These are phyloP conservation scores for Incurvaria masculella DNA, from an alignment of 2,888 invertebrate species.

Conservation along the genomic window DNA sequence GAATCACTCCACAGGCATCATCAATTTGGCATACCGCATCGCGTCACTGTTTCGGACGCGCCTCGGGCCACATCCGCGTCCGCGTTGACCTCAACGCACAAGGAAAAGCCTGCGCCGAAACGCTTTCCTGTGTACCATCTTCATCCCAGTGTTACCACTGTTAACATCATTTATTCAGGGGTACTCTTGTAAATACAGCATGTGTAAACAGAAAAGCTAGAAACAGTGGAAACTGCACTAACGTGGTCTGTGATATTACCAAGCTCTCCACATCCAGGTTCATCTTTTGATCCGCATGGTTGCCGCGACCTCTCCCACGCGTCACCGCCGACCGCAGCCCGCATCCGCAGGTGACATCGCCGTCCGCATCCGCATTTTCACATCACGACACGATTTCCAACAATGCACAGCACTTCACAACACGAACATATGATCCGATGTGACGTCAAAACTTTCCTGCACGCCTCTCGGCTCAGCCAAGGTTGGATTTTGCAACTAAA, in stretches of 20 bases:
- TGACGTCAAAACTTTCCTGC: constrained; percentile 55
- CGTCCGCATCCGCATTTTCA: constrained; percentile 28
- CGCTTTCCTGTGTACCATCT: too few species aligned
- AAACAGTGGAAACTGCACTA: too few species aligned
- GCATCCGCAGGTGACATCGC: constrained; percentile 36
- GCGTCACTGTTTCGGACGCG: too few species aligned
- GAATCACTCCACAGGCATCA: neutral
- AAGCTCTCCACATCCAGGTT: constrained; percentile 70
- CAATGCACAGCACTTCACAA: constrained; percentile 24
- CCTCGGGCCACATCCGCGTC: too few species aligned
- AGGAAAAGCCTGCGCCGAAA: too few species aligned
- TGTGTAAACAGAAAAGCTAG: too few species aligned
- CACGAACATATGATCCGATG: constrained; percentile 55
- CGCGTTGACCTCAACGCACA: too few species aligned
- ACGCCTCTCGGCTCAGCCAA: neutral
- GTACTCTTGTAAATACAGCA: too few species aligned
- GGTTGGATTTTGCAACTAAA: neutral
- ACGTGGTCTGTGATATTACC: constrained; percentile 48
- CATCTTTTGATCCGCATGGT: constrained; percentile 70
- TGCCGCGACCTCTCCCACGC: constrained; percentile 17
- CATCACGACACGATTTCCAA: neutral
- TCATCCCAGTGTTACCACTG: too few species aligned
- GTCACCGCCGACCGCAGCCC: neutral
- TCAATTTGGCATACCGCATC: neutral
- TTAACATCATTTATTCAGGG: too few species aligned